Conservation (phyloP, 2,888 invertebrate species). For the Heliconius sara region DNA sequence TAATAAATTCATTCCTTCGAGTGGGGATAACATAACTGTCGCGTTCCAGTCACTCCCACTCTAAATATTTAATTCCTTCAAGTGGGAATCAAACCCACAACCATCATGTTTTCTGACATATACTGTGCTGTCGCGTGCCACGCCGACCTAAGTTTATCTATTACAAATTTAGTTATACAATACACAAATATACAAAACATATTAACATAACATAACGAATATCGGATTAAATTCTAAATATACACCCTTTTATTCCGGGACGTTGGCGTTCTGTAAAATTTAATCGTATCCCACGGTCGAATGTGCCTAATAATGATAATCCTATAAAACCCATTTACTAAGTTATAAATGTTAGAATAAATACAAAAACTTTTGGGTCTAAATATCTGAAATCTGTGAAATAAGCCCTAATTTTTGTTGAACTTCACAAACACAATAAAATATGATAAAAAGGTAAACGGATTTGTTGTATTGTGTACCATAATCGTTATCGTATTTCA, state of each 20-base stretch:
- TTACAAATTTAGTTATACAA: background rate
- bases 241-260: background rate
- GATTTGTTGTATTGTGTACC: background rate
- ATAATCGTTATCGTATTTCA: conserved; percentile 6
- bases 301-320: conserved; percentile 30
- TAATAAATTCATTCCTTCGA: too few species aligned
- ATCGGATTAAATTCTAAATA: conserved; percentile 2
- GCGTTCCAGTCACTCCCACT: too few species aligned
- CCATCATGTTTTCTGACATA: too few species aligned
- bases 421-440: conserved; percentile 18
- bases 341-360: conserved; percentile 26
- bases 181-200: background rate
- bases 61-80: too few species aligned
- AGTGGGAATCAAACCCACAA: too few species aligned
- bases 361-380: conserved; percentile 26
- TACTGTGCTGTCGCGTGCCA: too few species aligned
- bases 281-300: conserved; percentile 26
- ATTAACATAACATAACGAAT: conserved; percentile 1
- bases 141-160: background rate
- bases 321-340: conserved; percentile 20
- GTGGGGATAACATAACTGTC: too few species aligned
- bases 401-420: background rate
- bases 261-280: conserved; percentile 12
- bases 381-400: conserved; percentile 13
- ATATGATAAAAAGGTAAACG: conserved; percentile 11